Evolutionary conservation across 2,888 invertebrate species (phyloP).

Genomic region (Leptinotarsa tumamoca): DNA sequence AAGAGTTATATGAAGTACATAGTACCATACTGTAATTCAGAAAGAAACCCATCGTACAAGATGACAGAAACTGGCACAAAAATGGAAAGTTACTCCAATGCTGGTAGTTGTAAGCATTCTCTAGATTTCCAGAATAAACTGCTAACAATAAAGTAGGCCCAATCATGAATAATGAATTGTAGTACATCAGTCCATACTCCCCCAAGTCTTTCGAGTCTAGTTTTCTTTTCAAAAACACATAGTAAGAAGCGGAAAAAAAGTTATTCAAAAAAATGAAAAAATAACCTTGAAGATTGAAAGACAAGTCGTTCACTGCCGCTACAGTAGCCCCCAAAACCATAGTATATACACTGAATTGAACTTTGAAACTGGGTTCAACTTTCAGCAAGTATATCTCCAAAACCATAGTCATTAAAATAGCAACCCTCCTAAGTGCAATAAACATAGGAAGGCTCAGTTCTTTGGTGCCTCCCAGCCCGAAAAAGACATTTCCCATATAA

Average conservation of each 20-base stretch:
- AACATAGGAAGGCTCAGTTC: constrained; percentile 97
- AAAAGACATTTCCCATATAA: constrained; percentile 95
- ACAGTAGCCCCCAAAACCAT: constrained; percentile 96
- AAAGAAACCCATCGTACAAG: constrained; percentile 97
- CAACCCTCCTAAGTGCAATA: constrained; percentile 94
- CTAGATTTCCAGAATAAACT: constrained; percentile 81
- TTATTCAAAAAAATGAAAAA: constrained; percentile 92
- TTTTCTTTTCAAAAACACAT: constrained; percentile 97
- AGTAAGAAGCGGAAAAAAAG: constrained; percentile 96
- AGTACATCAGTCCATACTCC: constrained; percentile 92
- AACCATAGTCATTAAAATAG: constrained; percentile 98
- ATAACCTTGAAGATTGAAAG: constrained; percentile 93
- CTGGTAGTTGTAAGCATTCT: constrained; percentile 74
- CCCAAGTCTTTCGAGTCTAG: constrained; percentile 93
- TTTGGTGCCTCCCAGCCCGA: constrained; percentile 96
- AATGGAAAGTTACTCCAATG: constrained; percentile 85
- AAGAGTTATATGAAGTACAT: constrained; percentile 96
- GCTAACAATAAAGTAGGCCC: constrained; percentile 80
- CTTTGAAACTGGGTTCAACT: constrained; percentile 77
- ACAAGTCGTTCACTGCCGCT: constrained; percentile 93
- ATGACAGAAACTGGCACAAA: constrained; percentile 83
- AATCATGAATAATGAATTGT: constrained; percentile 92
- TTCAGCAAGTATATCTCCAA: constrained; percentile 89
- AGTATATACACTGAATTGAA: constrained; percentile 92
- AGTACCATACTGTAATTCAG: constrained; percentile 94